Evolutionary conservation across 2,113 vertebrate genomes (phyloP).

Genomic region (Ciconia stormi): DNA sequence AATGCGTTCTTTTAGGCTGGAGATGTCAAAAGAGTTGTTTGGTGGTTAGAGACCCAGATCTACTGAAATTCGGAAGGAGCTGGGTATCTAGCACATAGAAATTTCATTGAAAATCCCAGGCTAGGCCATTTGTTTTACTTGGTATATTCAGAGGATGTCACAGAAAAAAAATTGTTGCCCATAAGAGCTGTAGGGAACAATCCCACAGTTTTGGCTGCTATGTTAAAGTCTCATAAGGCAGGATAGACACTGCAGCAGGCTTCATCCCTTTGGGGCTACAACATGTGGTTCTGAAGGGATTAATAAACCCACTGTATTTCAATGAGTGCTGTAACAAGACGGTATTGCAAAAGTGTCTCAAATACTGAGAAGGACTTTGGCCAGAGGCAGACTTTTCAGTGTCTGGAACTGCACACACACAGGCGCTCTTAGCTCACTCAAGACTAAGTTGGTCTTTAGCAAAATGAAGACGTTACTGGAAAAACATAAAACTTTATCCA

Average conservation of each 20-base stretch:
- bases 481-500: constrained; percentile 24
- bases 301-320: constrained; percentile 12
- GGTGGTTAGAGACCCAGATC: neutral
- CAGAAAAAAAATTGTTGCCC: neutral
- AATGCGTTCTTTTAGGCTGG: neutral
- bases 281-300: neutral
- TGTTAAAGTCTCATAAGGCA: neutral
- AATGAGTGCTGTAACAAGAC: neutral
- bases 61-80: neutral
- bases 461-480: constrained; percentile 5
- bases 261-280: neutral
- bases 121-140: neutral
- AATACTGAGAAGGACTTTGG: neutral
- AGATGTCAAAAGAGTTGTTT: neutral
- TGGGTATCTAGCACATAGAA: neutral
- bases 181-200: neutral
- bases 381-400: neutral
- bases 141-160: neutral
- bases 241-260: neutral
- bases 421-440: accelerated
- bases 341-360: neutral
- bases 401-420: neutral
- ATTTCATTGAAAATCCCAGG: neutral
- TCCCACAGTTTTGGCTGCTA: neutral
- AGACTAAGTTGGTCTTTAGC: neutral